A percentile compares a stretch with the other conserved stretches of the same genome.
phyloP scores from a whole-genome alignment of 2,888 invertebrate genomes.

The Ochropleura plecta region DNA sequence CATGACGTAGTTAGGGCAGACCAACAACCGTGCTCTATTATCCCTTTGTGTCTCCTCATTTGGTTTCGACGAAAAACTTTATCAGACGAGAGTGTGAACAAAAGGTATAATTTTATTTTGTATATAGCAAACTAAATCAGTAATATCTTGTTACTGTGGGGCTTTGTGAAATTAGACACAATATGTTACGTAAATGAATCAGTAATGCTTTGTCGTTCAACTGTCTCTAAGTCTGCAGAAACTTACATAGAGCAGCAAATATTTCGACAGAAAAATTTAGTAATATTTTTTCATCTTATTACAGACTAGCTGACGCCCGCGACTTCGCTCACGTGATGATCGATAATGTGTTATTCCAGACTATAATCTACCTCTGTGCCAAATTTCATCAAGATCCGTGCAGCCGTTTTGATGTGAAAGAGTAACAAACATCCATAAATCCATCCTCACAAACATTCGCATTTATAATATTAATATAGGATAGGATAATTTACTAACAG shows the following conservation, averaged over 20 bases:
- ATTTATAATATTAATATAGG: too few species aligned
- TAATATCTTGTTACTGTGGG: constrained; percentile 41
- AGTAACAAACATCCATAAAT: too few species aligned
- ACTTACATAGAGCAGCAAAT: neutral
- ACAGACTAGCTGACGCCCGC: neutral
- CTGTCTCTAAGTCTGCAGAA: neutral
- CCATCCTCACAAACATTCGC: too few species aligned
- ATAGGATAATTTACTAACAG: too few species aligned
- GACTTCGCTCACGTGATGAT: too few species aligned
- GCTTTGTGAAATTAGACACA: constrained; percentile 41
- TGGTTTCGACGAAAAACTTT: constrained; percentile 34
- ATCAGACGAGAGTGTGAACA: constrained; percentile 21
- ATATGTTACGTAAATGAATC: constrained; percentile 3
- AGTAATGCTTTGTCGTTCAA: neutral
- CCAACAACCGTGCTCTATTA: constrained; percentile 17
- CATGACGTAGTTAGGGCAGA: neutral
- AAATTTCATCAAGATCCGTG: too few species aligned
- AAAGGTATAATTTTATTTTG: constrained; percentile 42
- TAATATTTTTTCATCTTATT: neutral
- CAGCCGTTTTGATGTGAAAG: too few species aligned
- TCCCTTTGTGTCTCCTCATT: constrained; percentile 38
- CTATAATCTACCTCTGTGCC: too few species aligned
- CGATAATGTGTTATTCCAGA: too few species aligned
- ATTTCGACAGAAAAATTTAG: neutral
- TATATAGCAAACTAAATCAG: constrained; percentile 33